Evolutionary conservation across 2,113 vertebrate species (phyloP).

Genomic region (Mirza zaza): DNA sequence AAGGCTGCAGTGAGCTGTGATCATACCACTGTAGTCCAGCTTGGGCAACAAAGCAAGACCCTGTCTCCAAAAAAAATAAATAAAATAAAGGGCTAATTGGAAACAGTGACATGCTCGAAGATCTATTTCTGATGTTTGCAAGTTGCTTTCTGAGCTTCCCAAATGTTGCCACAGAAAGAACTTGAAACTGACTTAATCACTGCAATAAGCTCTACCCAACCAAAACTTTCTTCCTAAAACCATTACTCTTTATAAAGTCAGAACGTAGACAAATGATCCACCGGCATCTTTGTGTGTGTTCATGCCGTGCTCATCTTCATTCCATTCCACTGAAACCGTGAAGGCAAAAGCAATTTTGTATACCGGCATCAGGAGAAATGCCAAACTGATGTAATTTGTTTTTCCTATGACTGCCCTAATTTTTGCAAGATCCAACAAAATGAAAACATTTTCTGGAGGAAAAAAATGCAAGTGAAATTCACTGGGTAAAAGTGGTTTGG

Average conservation of each 20-base stretch:
- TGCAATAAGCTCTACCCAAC: background rate
- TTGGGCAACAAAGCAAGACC: no score
- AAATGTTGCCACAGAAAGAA: background rate
- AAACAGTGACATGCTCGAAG: accelerated
- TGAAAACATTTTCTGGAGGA: background rate
- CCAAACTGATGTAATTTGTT: background rate
- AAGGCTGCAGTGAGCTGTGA: no score
- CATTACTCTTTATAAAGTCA: accelerated
- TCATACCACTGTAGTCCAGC: no score
- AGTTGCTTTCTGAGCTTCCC: background rate
- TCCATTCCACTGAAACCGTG: accelerated
- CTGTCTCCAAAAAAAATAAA: no score
- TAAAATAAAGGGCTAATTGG: no score
- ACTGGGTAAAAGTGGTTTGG: background rate
- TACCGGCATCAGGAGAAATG: accelerated
- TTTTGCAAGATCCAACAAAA: background rate
- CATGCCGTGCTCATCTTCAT: accelerated
- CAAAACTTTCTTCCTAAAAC: background rate
- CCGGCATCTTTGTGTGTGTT: accelerated
- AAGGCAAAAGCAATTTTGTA: accelerated
- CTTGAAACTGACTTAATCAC: background rate
- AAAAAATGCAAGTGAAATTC: background rate
- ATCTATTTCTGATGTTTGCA: background rate
- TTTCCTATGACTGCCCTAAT: background rate
- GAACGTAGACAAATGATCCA: accelerated